Conservation (phyloP, 2,888 invertebrate species). For the Leucophenga maculata region DNA sequence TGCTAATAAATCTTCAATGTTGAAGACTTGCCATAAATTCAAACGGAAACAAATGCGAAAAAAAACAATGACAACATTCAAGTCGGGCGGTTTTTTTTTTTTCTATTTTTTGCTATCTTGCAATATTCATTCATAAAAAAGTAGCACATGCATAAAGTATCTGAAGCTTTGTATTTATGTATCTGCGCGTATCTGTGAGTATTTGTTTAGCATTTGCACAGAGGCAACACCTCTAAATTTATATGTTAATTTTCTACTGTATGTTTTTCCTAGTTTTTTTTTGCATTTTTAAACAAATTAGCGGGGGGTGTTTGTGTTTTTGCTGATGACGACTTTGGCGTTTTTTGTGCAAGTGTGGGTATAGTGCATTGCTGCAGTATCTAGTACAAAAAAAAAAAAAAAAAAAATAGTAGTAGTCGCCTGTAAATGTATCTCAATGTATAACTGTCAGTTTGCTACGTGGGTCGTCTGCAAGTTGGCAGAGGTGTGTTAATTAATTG, state of each 20-base stretch:
- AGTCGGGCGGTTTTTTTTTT: not conserved
- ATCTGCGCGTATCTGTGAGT: not conserved
- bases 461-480: constrained; percentile 26
- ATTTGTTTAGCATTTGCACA: constrained; percentile 33
- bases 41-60: constrained; percentile 32
- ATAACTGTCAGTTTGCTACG: constrained; percentile 26
- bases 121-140: constrained; percentile 25
- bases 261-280: not conserved
- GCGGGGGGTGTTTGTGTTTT: constrained; percentile 8
- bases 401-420: not conserved
- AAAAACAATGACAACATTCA: constrained; percentile 12
- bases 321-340: not conserved
- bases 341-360: not conserved
- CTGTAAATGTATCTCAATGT: constrained; percentile 4
- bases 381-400: too few relatives aligned
- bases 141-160: constrained; percentile 17
- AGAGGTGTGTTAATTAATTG: constrained; percentile 59
- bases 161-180: constrained; percentile 4
- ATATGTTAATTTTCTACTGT: constrained; percentile 51
- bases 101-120: not conserved
- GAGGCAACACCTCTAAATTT: constrained; percentile 50
- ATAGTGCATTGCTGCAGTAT: not conserved
- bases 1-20: constrained; percentile 57
- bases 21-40: constrained; percentile 55
- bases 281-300: constrained; percentile 17